These are phyloP conservation scores for Venusia cambrica DNA, from an alignment of 2,888 invertebrate genomes.

Conservation along the genomic window DNA sequence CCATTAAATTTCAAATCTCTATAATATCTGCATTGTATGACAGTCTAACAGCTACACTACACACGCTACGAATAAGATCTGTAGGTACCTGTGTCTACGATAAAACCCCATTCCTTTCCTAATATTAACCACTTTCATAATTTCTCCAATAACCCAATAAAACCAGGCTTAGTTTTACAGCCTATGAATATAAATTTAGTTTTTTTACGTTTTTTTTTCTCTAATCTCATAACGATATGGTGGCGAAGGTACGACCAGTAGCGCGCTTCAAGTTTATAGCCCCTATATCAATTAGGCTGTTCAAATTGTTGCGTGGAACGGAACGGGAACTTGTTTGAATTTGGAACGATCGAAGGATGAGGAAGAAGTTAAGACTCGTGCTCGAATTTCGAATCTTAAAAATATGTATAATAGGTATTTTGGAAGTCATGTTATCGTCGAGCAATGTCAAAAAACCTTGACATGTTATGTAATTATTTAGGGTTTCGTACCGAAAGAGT, in stretches of 20 bases:
- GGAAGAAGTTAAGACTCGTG: not conserved
- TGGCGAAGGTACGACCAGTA: slow-evolving; percentile 29
- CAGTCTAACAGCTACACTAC: no score
- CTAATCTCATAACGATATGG: slow-evolving; percentile 53
- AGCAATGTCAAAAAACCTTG: no score
- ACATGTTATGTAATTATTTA: no score
- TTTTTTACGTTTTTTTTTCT: slow-evolving; percentile 36
- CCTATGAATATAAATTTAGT: slow-evolving; percentile 31
- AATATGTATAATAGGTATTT: not conserved
- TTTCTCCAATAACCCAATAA: slow-evolving; percentile 30
- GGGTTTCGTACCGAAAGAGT: no score
- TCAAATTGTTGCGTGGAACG: slow-evolving; percentile 24
- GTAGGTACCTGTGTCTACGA: no score
- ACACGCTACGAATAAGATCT: no score
- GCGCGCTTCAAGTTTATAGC: slow-evolving; percentile 39
- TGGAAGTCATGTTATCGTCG: no score
- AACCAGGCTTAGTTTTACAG: slow-evolving; percentile 27
- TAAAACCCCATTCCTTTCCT: slow-evolving; percentile 2
- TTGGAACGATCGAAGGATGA: slow-evolving; percentile 14
- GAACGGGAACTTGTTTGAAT: slow-evolving; percentile 17
- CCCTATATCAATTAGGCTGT: slow-evolving; percentile 45
- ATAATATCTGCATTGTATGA: no score
- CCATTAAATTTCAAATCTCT: no score
- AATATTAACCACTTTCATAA: slow-evolving; percentile 26
- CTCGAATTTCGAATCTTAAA: slow-evolving; percentile 4